Evolutionary conservation across 2,888 invertebrate genomes (phyloP).

Genomic region (Ariolimax columbianus): DNA sequence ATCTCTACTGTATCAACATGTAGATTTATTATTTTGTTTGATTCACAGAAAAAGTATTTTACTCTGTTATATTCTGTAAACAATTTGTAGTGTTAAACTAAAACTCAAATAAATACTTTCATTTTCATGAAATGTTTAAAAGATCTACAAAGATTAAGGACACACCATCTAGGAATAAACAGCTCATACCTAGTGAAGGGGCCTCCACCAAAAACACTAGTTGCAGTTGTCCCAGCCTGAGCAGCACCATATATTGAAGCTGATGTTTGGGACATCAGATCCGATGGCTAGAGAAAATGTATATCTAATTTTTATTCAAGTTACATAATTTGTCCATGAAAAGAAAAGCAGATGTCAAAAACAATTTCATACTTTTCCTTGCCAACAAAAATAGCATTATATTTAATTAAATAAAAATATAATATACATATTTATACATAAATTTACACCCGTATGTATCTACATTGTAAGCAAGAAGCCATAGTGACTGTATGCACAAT

Average conservation of each 20-base stretch:
- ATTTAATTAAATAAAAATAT: no score
- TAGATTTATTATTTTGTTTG: no score
- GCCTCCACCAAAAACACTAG: constrained; percentile 76
- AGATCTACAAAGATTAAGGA: not conserved
- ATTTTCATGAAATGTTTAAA: not conserved
- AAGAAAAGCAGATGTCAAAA: not conserved
- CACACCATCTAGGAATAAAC: not conserved
- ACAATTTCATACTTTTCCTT: no score
- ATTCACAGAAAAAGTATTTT: no score
- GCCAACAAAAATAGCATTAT: no score
- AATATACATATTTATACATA: no score
- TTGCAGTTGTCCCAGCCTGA: constrained; percentile 71
- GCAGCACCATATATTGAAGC: constrained; percentile 59
- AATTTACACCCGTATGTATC: no score
- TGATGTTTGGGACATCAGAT: constrained; percentile 75
- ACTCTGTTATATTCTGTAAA: no score
- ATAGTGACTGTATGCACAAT: no score
- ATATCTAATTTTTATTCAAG: not conserved
- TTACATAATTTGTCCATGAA: not conserved
- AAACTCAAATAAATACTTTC: not conserved
- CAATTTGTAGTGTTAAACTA: no score
- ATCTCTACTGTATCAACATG: no score
- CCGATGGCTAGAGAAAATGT: constrained; percentile 72
- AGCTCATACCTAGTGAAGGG: constrained; percentile 76
- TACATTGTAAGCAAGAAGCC: no score